phyloP scores from a whole-genome alignment of 2,113 vertebrate genomes.

The Eira barbara region DNA sequence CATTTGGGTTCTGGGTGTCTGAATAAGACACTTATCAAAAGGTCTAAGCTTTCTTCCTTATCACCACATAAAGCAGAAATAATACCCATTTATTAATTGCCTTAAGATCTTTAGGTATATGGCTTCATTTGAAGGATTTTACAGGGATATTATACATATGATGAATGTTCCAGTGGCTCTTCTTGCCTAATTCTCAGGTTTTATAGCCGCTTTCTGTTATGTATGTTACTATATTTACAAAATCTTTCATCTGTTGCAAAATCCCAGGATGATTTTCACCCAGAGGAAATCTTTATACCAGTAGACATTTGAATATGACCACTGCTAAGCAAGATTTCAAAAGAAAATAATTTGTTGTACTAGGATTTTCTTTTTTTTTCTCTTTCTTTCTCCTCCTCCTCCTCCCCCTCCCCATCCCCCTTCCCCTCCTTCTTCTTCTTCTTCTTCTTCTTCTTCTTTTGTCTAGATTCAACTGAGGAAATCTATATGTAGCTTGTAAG shows the following conservation, averaged over 20 bases:
- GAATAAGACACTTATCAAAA: slow-evolving; percentile 31
- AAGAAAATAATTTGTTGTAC: slow-evolving; percentile 55
- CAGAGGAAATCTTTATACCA: slow-evolving; percentile 40
- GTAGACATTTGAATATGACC: slow-evolving; percentile 62
- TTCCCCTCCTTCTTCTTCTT: background rate
- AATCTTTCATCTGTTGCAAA: slow-evolving; percentile 54
- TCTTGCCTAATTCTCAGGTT: slow-evolving; percentile 50
- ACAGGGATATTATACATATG: background rate
- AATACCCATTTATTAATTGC: background rate
- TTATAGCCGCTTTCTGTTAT: slow-evolving; percentile 46
- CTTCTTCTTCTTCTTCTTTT: too few relatives aligned
- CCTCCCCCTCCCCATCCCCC: background rate
- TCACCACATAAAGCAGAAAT: background rate
- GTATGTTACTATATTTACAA: slow-evolving; percentile 48
- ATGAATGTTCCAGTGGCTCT: background rate
- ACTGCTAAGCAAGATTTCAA: slow-evolving; percentile 70
- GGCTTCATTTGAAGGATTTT: background rate
- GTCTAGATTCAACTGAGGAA: slow-evolving; percentile 55
- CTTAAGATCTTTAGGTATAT: background rate
- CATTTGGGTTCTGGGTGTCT: background rate
- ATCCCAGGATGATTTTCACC: slow-evolving; percentile 45
- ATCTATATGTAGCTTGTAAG: slow-evolving; percentile 37
- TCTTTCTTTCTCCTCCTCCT: background rate
- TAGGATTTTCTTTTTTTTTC: background rate
- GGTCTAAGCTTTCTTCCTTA: background rate